A percentile compares a stretch with the other conserved stretches of the same genome.
phyloP scores from a whole-genome alignment of 2,888 invertebrate species.

The Drosophila koepferae region DNA sequence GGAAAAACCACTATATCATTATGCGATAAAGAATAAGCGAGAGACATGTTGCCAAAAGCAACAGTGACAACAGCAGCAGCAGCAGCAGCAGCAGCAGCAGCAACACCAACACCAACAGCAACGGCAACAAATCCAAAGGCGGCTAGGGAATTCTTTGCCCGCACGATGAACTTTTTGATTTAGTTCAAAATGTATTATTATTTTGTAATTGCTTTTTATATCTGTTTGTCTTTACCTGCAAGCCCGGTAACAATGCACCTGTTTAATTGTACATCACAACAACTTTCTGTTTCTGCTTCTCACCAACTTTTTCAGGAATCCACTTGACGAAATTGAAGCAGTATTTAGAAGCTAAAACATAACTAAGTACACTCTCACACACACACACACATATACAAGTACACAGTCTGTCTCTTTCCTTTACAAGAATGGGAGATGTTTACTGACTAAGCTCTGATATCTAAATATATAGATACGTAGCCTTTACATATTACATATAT shows the following conservation, averaged over 20 bases:
- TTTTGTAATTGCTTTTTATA: conserved; percentile 12
- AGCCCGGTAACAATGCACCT: conserved; percentile 39
- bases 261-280: conserved; percentile 61
- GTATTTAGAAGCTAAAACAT: conserved; percentile 85
- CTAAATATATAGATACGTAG: conserved; percentile 47
- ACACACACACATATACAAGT: conserved; percentile 31
- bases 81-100: conserved; percentile 6
- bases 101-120: conserved; percentile 23
- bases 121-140: conserved; percentile 36
- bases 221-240: conserved; percentile 19
- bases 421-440: conserved; percentile 71
- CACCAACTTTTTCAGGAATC: conserved; percentile 83
- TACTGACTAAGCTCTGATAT: conserved; percentile 49
- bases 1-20: conserved; percentile 58
- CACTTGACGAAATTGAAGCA: conserved; percentile 85
- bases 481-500: conserved; percentile 6
- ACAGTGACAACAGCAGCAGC: conserved; percentile 1
- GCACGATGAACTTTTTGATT: conserved; percentile 10
- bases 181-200: conserved; percentile 12
- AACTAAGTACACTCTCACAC: conserved; percentile 46
- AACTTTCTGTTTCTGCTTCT: conserved; percentile 68
- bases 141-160: conserved; percentile 25
- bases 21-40: conserved; percentile 23
- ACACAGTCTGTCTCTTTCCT: conserved; percentile 23
- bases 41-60: conserved; percentile 16